These are phyloP conservation scores for Megaceryle maxima DNA, from an alignment of 2,113 vertebrate species.

Conservation along the genomic window DNA sequence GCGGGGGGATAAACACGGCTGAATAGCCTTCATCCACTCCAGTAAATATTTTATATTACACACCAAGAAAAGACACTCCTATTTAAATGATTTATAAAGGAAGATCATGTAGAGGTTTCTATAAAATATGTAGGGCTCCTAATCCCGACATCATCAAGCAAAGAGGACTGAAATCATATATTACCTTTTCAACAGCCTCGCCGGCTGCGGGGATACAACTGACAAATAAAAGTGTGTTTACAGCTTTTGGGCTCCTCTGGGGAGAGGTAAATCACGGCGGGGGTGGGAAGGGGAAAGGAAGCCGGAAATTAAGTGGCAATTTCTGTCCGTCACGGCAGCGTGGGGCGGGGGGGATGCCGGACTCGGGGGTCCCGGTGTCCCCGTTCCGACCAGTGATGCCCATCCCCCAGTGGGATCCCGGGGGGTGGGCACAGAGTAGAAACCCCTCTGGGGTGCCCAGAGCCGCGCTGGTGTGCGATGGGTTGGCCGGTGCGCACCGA, in stretches of 20 bases:
- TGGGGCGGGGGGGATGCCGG: background rate
- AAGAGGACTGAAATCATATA: slow-evolving; percentile 57
- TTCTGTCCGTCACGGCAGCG: fast-evolving
- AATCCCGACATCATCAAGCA: slow-evolving; percentile 67
- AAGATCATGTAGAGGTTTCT: slow-evolving; percentile 63
- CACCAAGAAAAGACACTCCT: slow-evolving; percentile 58
- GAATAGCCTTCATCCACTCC: slow-evolving; percentile 21
- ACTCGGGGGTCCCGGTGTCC: fast-evolving
- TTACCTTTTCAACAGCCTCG: slow-evolving; percentile 47
- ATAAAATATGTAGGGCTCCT: slow-evolving; percentile 74
- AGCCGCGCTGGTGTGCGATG: fast-evolving
- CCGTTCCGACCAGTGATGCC: fast-evolving
- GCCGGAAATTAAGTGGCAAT: background rate
- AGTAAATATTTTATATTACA: slow-evolving; percentile 61
- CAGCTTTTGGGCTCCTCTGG: slow-evolving; percentile 36
- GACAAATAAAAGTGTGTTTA: slow-evolving; percentile 67
- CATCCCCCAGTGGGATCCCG: fast-evolving
- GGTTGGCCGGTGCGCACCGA: fast-evolving
- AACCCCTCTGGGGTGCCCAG: background rate
- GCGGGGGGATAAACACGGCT: slow-evolving; percentile 38
- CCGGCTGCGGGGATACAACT: slow-evolving; percentile 24
- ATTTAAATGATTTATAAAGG: slow-evolving; percentile 71
- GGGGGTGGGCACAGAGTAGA: fast-evolving
- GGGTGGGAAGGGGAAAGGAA: background rate
- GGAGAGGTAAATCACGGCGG: slow-evolving; percentile 49